Conservation (phyloP, 2,888 invertebrate genomes). For the Tinea pellionella region DNA sequence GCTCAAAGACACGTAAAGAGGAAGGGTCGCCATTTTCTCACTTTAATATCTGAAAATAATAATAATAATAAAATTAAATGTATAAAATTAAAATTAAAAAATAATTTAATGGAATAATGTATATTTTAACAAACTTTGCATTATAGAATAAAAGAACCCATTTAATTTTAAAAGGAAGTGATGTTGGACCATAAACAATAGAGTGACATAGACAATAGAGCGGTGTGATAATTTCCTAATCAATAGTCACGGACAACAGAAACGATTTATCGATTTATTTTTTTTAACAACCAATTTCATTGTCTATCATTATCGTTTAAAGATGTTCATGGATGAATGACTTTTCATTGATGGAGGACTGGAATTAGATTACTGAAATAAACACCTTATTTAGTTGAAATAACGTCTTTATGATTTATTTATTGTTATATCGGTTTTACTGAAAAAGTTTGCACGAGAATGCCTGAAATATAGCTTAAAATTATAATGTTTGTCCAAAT, state of each 20-base stretch:
- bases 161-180: neutral
- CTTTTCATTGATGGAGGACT: neutral
- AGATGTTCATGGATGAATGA: neutral
- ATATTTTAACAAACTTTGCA: too few species aligned
- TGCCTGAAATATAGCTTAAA: too few species aligned
- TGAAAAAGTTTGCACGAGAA: too few species aligned
- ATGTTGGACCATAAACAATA: neutral
- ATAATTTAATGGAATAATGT: too few species aligned
- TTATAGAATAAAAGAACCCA: neutral
- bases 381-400: too few species aligned
- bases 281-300: slow-evolving; percentile 4
- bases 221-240: slow-evolving; percentile 29
- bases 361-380: neutral
- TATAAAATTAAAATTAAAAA: too few species aligned
- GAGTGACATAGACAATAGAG: slow-evolving; percentile 21
- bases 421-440: too few species aligned
- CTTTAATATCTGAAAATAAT: neutral
- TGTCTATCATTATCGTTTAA: neutral
- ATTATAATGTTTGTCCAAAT: too few species aligned
- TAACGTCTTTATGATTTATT: too few species aligned
- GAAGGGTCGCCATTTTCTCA: slow-evolving; percentile 53
- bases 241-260: neutral
- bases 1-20: slow-evolving; percentile 53
- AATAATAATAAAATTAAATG: neutral
- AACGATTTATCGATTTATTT: neutral